A percentile compares a stretch with the other conserved stretches of the same genome.
phyloP scores from a whole-genome alignment of 2,113 vertebrate genomes.

The Damaliscus lunatus region DNA sequence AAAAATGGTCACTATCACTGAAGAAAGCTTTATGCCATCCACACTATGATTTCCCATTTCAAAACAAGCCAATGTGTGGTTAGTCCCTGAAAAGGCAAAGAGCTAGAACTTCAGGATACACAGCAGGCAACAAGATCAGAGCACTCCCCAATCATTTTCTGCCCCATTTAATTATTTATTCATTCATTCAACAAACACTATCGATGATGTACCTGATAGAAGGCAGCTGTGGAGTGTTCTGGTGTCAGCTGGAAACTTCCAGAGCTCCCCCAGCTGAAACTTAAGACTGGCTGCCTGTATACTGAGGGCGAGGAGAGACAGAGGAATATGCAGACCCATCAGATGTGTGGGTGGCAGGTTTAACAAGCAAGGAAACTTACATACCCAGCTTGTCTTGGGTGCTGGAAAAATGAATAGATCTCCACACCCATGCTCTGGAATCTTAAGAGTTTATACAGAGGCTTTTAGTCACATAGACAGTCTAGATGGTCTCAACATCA shows the following conservation, averaged over 20 bases:
- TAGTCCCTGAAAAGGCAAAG: not conserved
- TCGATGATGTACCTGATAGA: not conserved
- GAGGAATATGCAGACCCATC: not conserved
- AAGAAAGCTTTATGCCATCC: not conserved
- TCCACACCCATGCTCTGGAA: not conserved
- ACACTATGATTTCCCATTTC: not conserved
- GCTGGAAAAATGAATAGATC: not conserved
- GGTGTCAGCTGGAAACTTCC: not conserved
- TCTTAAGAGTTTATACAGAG: not conserved
- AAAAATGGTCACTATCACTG: not conserved
- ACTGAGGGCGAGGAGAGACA: not conserved
- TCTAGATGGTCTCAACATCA: not conserved
- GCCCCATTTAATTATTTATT: not conserved
- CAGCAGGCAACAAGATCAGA: not conserved
- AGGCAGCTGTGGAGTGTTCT: not conserved
- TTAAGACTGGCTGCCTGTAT: not conserved
- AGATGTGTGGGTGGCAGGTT: not conserved
- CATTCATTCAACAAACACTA: not conserved
- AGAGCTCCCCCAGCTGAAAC: not conserved
- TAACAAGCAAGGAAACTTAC: not conserved
- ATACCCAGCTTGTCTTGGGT: not conserved
- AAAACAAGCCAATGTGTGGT: not conserved
- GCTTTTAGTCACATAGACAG: not conserved
- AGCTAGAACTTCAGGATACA: not conserved
- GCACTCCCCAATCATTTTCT: not conserved